Percentiles rank a stretch among this genome's conserved stretches.
Conservation (phyloP, 2,113 vertebrate genomes). For the Cardinalis cardinalis region DNA sequence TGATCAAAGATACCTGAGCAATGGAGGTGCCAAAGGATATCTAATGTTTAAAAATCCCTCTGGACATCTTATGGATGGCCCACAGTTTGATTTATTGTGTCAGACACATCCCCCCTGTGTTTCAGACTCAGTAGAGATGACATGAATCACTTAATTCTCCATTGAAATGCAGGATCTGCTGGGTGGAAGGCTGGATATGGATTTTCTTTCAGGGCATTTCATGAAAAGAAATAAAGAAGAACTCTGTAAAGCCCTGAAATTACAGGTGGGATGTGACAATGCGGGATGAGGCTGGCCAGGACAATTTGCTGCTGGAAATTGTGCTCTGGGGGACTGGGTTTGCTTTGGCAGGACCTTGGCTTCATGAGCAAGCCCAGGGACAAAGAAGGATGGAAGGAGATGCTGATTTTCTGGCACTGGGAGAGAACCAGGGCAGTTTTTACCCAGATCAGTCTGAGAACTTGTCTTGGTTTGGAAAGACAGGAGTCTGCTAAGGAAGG, state of each 20-base stretch:
- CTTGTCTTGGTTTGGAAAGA: too few species aligned
- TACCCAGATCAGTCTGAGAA: neutral
- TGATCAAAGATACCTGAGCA: neutral
- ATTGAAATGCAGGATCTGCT: constrained; percentile 33
- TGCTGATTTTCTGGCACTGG: neutral
- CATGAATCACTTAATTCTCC: constrained; percentile 30
- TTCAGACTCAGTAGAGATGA: neutral
- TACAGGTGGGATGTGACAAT: neutral
- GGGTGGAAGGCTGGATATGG: constrained; percentile 19
- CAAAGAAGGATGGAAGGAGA: neutral
- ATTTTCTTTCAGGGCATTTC: constrained; percentile 53
- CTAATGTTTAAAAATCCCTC: neutral
- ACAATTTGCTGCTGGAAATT: neutral
- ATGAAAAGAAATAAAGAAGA: constrained; percentile 3
- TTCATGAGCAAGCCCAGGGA: neutral
- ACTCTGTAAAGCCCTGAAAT: neutral
- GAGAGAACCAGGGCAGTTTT: neutral
- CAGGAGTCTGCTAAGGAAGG: too few species aligned
- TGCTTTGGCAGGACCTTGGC: neutral
- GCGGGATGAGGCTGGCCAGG: neutral
- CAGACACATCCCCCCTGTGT: neutral
- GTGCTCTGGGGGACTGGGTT: neutral
- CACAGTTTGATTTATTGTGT: neutral
- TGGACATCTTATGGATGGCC: neutral
- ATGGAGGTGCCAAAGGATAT: neutral